These are phyloP conservation scores for Physocephala rufipes DNA, from an alignment of 2,888 invertebrate genomes.

Conservation along the genomic window DNA sequence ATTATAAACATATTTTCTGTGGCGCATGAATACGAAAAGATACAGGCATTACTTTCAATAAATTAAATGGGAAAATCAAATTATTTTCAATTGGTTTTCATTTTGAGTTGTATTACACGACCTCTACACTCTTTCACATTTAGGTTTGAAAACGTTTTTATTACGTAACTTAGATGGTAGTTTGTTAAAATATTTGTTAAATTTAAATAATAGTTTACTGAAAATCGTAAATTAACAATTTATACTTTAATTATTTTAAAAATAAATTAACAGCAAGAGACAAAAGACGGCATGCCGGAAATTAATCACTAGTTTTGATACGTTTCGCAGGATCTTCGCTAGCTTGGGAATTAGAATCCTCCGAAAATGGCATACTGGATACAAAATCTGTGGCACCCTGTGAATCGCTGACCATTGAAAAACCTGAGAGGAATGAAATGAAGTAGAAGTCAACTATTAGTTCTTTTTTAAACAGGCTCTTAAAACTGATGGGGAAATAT, in stretches of 20 bases:
- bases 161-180: slow-evolving; percentile 28
- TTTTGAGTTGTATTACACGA: not conserved
- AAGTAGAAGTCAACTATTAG: no score
- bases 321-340: slow-evolving; percentile 80
- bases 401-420: slow-evolving; percentile 89
- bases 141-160: not conserved
- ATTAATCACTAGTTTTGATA: slow-evolving; percentile 74
- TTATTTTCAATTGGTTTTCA: not conserved
- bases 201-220: slow-evolving; percentile 21
- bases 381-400: slow-evolving; percentile 88
- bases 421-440: slow-evolving; percentile 70
- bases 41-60: no score
- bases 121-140: no score
- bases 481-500: not conserved
- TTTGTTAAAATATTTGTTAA: slow-evolving; percentile 14
- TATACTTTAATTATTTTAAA: slow-evolving; percentile 13
- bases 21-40: no score
- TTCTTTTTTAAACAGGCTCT: not conserved
- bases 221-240: slow-evolving; percentile 15
- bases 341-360: slow-evolving; percentile 90
- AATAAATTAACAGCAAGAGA: slow-evolving; percentile 14
- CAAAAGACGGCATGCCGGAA: slow-evolving; percentile 3
- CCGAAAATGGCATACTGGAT: slow-evolving; percentile 88
- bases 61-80: no score
- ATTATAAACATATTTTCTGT: no score